Conservation (phyloP, 2,113 vertebrate species). For the Ariopsis seemanni region DNA sequence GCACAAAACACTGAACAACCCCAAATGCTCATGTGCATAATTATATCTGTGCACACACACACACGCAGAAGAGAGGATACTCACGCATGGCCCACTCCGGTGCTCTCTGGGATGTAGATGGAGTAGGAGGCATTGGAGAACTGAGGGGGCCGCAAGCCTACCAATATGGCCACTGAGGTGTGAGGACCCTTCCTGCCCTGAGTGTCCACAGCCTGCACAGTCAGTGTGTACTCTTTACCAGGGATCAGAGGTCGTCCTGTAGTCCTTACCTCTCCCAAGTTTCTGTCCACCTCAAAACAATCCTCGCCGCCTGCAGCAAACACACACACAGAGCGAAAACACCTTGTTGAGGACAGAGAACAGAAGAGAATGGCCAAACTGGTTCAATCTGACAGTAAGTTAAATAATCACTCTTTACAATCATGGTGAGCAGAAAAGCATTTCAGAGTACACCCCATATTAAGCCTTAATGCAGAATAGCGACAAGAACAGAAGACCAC, state of each 20-base stretch:
- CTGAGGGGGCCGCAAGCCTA: slow-evolving; percentile 80
- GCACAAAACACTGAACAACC: slow-evolving; percentile 33
- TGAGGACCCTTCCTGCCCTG: slow-evolving; percentile 70
- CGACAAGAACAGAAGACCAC: not conserved
- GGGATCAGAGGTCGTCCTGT: slow-evolving; percentile 76
- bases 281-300: slow-evolving; percentile 78
- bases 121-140: slow-evolving; percentile 83
- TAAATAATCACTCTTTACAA: not conserved
- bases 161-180: slow-evolving; percentile 76
- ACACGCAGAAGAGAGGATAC: slow-evolving; percentile 55
- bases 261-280: slow-evolving; percentile 76
- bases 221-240: slow-evolving; percentile 80
- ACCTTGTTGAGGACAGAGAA: not conserved
- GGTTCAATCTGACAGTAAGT: not conserved
- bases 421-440: not conserved
- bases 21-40: slow-evolving; percentile 31
- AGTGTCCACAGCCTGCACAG: slow-evolving; percentile 76
- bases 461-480: not conserved
- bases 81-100: slow-evolving; percentile 76
- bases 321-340: not conserved
- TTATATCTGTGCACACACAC: not conserved
- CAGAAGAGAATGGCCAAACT: not conserved
- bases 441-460: not conserved
- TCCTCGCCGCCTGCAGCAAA: slow-evolving; percentile 75
- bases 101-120: slow-evolving; percentile 79